phyloP scores from a whole-genome alignment of 2,113 vertebrate species.

The Hiodon alosoides region DNA sequence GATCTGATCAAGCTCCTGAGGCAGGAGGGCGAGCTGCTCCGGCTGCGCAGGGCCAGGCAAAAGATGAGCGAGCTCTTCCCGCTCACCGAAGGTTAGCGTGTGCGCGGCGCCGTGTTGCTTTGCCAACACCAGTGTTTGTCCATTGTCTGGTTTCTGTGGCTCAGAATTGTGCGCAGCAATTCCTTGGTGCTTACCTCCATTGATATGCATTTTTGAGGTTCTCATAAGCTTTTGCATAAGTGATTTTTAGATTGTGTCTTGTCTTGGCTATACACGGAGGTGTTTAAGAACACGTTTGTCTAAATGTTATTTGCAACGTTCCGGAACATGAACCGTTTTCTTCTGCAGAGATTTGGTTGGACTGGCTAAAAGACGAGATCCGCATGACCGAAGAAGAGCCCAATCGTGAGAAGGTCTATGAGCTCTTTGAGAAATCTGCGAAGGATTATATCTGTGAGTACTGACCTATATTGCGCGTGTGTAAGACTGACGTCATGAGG shows the following conservation, averaged over 20 bases:
- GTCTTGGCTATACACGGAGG: no score
- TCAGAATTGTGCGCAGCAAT: neutral
- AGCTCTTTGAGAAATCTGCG: conserved; percentile 84
- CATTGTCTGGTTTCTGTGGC: neutral
- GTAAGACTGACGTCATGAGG: neutral
- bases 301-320: neutral
- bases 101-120: neutral
- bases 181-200: neutral
- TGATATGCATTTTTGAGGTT: neutral
- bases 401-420: conserved; percentile 80
- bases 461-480: fast-evolving
- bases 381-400: conserved; percentile 71
- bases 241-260: no score
- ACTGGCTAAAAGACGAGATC: conserved; percentile 95
- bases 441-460: conserved; percentile 95
- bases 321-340: conserved; percentile 6
- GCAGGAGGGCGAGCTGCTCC: conserved; percentile 81
- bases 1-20: conserved; percentile 89
- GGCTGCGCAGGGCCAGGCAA: conserved; percentile 78
- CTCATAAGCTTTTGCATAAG: neutral
- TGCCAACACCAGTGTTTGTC: conserved; percentile 21
- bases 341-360: conserved; percentile 88
- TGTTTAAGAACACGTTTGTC: no score
- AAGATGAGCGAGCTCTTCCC: conserved; percentile 97
- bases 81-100: conserved; percentile 79